Evolutionary conservation across 2,113 vertebrate species (phyloP).

Genomic region (Aptenodytes patagonicus): DNA sequence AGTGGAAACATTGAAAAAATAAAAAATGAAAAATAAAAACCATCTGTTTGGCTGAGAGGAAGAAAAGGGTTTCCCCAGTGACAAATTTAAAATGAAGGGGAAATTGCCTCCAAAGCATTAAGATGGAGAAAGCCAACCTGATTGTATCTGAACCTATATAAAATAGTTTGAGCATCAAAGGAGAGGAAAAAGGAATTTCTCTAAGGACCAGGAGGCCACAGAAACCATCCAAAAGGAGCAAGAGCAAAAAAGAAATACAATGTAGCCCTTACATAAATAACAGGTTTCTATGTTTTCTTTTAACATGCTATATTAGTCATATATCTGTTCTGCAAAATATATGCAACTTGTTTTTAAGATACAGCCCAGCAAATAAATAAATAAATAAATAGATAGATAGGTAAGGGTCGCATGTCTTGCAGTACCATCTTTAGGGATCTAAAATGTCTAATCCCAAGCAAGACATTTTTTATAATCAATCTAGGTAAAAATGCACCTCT

Average conservation of each 20-base stretch:
- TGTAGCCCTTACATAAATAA: neutral
- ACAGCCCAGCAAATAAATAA: neutral
- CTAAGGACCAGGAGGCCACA: neutral
- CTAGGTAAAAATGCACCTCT: neutral
- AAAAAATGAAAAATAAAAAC: constrained; percentile 59
- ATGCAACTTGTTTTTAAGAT: neutral
- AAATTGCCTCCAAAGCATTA: constrained; percentile 68
- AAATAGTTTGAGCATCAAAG: constrained; percentile 59
- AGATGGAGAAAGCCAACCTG: constrained; percentile 38
- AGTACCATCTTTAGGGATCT: neutral
- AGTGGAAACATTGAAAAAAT: neutral
- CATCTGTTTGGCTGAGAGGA: constrained; percentile 73
- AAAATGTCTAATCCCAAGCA: neutral
- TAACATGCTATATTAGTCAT: neutral
- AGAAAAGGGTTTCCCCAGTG: constrained; percentile 63
- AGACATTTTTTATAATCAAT: neutral
- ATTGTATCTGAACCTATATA: constrained; percentile 63
- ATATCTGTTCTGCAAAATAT: neutral
- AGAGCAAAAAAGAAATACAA: neutral
- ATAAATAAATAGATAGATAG: neutral
- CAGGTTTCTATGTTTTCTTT: neutral
- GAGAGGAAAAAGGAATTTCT: constrained; percentile 21
- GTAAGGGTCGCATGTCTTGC: neutral
- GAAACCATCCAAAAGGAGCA: neutral
- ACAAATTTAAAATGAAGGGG: constrained; percentile 70